phyloP scores from a whole-genome alignment of 2,797 vertebrate species.

The Erithacus rubecula region DNA sequence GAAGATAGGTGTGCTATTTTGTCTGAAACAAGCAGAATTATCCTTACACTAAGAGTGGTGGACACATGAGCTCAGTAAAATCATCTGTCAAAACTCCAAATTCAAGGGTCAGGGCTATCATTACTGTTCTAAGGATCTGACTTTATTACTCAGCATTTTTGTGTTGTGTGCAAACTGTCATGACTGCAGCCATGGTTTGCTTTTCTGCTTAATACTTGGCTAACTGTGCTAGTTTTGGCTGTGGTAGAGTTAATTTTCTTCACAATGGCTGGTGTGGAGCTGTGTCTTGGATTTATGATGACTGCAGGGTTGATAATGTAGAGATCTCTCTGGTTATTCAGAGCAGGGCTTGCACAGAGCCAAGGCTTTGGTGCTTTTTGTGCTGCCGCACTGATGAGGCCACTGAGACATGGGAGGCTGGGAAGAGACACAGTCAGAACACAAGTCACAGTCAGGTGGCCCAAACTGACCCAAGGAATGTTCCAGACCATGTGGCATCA shows the following conservation, averaged over 20 bases:
- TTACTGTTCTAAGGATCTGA: background rate
- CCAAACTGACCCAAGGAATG: background rate
- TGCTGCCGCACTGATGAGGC: accelerated
- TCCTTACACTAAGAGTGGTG: background rate
- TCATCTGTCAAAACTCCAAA: background rate
- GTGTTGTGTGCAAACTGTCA: background rate
- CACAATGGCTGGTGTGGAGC: background rate
- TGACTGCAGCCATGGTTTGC: background rate
- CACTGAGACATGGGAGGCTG: background rate
- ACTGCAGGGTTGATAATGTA: too few relatives aligned
- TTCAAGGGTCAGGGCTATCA: background rate
- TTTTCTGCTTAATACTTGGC: background rate
- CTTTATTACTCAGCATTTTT: background rate
- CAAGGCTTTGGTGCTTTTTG: background rate
- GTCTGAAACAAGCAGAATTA: background rate
- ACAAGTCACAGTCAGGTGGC: background rate
- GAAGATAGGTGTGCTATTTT: background rate
- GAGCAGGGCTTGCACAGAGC: background rate
- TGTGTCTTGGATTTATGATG: background rate
- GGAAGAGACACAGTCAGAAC: background rate
- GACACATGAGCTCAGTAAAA: background rate
- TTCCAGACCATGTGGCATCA: background rate
- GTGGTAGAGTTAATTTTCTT: background rate
- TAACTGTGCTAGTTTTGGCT: background rate
- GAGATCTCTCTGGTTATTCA: background rate